Evolutionary conservation across 1,140 invertebrate species (phyloP).

Genomic region (Gonioctena quinquepunctata): DNA sequence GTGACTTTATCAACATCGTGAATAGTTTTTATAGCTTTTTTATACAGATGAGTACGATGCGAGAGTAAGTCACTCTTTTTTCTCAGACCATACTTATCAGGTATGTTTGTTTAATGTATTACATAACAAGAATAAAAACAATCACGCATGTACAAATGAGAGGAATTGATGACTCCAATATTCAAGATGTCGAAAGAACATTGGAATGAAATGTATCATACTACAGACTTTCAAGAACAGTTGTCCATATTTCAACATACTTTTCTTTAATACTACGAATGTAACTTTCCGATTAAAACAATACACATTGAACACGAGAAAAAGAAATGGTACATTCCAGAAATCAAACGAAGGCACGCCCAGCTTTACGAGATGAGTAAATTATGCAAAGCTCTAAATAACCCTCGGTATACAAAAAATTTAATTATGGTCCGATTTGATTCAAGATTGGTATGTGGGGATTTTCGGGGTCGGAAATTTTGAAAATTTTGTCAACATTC

Average conservation of each 20-base stretch:
- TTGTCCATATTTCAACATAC: constrained; percentile 8
- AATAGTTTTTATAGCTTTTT: too few species aligned
- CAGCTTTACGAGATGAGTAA: constrained; percentile 6
- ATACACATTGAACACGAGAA: constrained; percentile 6
- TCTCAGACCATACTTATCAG: constrained; percentile 5
- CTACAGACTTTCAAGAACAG: constrained; percentile 7
- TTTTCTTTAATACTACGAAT: constrained; percentile 10
- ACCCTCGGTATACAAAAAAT: constrained; percentile 1
- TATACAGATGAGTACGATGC: constrained; percentile 6
- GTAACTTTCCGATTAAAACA: constrained; percentile 5
- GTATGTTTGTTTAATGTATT: constrained; percentile 11
- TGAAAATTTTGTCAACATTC: too few species aligned
- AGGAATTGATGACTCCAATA: background rate
- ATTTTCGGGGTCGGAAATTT: too few species aligned
- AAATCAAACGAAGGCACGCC: background rate
- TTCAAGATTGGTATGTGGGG: too few species aligned
- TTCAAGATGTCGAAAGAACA: constrained; percentile 1
- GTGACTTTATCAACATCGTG: too few species aligned
- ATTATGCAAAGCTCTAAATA: constrained; percentile 1
- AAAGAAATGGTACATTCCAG: constrained; percentile 2
- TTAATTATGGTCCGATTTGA: too few species aligned
- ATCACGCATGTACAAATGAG: background rate
- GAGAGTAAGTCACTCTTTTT: constrained; percentile 8
- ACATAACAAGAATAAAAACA: constrained; percentile 1
- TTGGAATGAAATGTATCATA: constrained; percentile 11